Evolutionary conservation across 2,888 invertebrate species (phyloP), one percentile per base, ranked within the genome.

Genomic region (Torymus auratus): DNA sequence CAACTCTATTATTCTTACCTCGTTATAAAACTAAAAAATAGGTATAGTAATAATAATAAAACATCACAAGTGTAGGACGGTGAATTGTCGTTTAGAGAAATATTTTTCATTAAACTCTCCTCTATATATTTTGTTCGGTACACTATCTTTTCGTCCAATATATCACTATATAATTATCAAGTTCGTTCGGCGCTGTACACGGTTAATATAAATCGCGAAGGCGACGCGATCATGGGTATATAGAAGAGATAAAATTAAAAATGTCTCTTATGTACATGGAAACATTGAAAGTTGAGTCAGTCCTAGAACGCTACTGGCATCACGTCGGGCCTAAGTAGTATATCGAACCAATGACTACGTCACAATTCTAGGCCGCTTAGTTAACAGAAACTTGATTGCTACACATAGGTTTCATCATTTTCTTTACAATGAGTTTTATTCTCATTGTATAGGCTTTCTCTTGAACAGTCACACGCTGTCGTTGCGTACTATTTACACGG

Each of bases 21-120:
- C 11, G 3, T 72, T 78, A 67, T 20, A 55, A 73, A 73, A 73
- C 73, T 65, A 70, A 41, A 50, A 58, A 62, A 80, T 67, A 75
- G 65, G n/a, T n/a, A 75, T 67, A 75, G 65, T 41, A 72, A 56
- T 73, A 76, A 75, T 72, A 72, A 67, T 53, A 70, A 78, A 70
- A 41, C 73, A 78, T 81, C 81, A 81, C 78, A 81, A 74, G 56
- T 70, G 55, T 74, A 71, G 81, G 78, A 81, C 78, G 81, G 74
- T 81, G 70, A 70, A 77, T 81, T 78, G 78, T 82, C 75, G 71
- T 64, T 79, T 76, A 53, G 62, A 56, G 56, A 28, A 53, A 60
- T 58, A 65, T 69, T 64, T 23, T 52, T 20, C 15, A 65, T 62
- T n/a, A 76, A 41, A 41, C 41, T 41, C 41, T 7, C 41, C 41